Percentiles rank a stretch among this genome's conserved stretches.
Evolutionary conservation across 2,888 invertebrate species (phyloP).

Genomic region (Eulithis testata): DNA sequence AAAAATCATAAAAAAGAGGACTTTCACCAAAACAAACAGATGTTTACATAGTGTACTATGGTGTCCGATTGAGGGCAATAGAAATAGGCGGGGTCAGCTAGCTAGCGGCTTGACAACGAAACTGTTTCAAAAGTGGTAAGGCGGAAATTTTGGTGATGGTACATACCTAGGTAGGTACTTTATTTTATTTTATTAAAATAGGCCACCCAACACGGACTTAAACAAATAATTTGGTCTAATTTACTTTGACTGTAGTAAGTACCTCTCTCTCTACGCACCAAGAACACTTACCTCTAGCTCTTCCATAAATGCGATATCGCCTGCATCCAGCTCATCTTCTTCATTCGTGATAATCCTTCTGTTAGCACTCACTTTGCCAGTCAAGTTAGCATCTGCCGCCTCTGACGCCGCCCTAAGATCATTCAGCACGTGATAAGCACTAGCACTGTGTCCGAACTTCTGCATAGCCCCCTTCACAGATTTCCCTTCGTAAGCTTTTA

Average conservation of each 20-base stretch:
- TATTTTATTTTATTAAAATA: too few species aligned
- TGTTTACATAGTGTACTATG: too few species aligned
- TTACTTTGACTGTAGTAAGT: not conserved
- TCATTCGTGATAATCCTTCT: conserved; percentile 71
- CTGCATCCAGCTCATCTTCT: conserved; percentile 54
- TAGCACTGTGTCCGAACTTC: conserved; percentile 85
- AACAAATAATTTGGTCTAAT: too few species aligned
- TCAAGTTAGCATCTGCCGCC: conserved; percentile 76
- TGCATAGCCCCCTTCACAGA: conserved; percentile 82
- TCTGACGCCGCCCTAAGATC: conserved; percentile 83
- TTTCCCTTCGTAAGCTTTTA: conserved; percentile 83
- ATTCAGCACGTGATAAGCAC: conserved; percentile 86
- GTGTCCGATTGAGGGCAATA: too few species aligned
- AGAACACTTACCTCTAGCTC: conserved; percentile 67
- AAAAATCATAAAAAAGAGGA: too few species aligned
- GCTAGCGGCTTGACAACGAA: too few species aligned
- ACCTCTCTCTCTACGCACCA: not conserved
- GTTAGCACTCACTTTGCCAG: conserved; percentile 68
- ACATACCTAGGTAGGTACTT: too few species aligned
- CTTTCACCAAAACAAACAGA: too few species aligned
- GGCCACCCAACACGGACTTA: too few species aligned
- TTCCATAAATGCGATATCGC: conserved; percentile 71
- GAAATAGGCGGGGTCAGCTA: too few species aligned
- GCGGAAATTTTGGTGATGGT: too few species aligned
- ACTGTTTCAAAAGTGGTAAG: too few species aligned